phyloP scores from a whole-genome alignment of 2,888 invertebrate species.

The Apamea anceps region DNA sequence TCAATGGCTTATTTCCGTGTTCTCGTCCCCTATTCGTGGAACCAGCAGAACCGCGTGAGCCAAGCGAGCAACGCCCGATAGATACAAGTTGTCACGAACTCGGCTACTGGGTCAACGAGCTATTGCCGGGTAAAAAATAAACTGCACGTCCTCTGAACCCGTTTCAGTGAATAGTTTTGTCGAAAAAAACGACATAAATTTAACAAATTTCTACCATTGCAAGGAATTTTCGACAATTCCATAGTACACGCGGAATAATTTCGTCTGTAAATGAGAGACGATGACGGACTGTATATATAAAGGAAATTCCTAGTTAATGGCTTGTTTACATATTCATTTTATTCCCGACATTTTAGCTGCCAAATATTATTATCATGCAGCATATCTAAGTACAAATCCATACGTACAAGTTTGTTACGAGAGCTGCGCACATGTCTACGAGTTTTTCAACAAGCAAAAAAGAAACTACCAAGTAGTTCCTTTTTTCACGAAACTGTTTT shows the following conservation, averaged over 20 bases:
- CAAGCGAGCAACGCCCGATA: conserved; percentile 72
- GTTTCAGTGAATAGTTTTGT: conserved; percentile 51
- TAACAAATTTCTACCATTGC: conserved; percentile 6
- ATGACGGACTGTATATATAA: conserved; percentile 30
- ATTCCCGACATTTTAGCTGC: conserved; percentile 25
- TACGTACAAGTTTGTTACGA: background rate
- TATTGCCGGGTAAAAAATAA: conserved; percentile 71
- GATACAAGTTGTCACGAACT: conserved; percentile 83
- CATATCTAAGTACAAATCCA: conserved; percentile 5
- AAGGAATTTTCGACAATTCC: conserved; percentile 14
- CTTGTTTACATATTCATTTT: conserved; percentile 37
- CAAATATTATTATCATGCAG: conserved; percentile 31
- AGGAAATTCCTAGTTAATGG: conserved; percentile 32
- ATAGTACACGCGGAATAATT: conserved; percentile 8
- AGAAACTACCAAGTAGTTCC: background rate
- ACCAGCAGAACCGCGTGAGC: conserved; percentile 57
- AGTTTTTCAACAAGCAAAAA: background rate
- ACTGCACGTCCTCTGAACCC: conserved; percentile 48
- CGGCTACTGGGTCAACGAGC: conserved; percentile 85
- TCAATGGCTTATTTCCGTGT: conserved; percentile 67
- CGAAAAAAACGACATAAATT: conserved; percentile 21
- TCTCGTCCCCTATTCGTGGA: conserved; percentile 53
- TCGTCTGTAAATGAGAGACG: background rate
- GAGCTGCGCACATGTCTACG: background rate
- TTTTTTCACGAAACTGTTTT: conserved; percentile 14